Evolutionary conservation across 2,888 invertebrate genomes (phyloP).

Genomic region (Sceliomorpha sp.): DNA sequence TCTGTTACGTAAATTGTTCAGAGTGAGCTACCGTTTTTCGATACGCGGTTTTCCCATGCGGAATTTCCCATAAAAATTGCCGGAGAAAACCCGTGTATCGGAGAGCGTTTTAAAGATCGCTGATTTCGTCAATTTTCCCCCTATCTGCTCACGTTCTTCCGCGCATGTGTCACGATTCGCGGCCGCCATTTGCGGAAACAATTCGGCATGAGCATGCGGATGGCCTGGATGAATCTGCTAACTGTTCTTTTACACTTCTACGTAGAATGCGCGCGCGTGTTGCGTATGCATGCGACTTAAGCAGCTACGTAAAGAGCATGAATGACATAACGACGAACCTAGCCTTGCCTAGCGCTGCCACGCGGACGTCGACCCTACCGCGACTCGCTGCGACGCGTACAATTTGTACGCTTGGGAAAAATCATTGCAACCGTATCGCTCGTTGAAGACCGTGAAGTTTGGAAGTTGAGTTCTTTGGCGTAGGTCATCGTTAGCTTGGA

Average conservation of each 20-base stretch:
- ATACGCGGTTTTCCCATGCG: too few species aligned
- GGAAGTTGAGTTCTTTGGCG: too few species aligned
- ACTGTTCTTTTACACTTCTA: slow-evolving; percentile 74
- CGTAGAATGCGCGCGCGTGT: slow-evolving; percentile 50
- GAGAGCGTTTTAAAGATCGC: too few species aligned
- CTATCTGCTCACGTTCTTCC: too few species aligned
- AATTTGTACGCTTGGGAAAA: not conserved
- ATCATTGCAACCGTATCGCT: too few species aligned
- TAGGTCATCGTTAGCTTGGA: too few species aligned
- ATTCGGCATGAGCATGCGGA: slow-evolving; percentile 43
- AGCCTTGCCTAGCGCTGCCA: slow-evolving; percentile 53
- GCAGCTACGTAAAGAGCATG: slow-evolving; percentile 70
- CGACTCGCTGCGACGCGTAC: slow-evolving; percentile 43
- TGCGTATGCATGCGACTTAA: slow-evolving; percentile 61
- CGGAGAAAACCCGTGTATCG: too few species aligned
- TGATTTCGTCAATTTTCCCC: too few species aligned
- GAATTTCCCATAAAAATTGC: too few species aligned
- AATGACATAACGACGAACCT: slow-evolving; percentile 76
- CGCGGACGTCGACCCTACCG: slow-evolving; percentile 73
- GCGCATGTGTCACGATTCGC: slow-evolving; percentile 22
- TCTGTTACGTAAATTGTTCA: too few species aligned
- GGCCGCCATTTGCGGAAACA: slow-evolving; percentile 40
- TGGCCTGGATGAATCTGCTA: slow-evolving; percentile 56
- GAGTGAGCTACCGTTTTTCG: too few species aligned
- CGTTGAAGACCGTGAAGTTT: too few species aligned